A percentile compares a stretch with the other conserved stretches of the same genome.
These are phyloP conservation scores for Anguilla marmorata DNA, from an alignment of 2,797 vertebrate genomes.

Conservation along the genomic window DNA sequence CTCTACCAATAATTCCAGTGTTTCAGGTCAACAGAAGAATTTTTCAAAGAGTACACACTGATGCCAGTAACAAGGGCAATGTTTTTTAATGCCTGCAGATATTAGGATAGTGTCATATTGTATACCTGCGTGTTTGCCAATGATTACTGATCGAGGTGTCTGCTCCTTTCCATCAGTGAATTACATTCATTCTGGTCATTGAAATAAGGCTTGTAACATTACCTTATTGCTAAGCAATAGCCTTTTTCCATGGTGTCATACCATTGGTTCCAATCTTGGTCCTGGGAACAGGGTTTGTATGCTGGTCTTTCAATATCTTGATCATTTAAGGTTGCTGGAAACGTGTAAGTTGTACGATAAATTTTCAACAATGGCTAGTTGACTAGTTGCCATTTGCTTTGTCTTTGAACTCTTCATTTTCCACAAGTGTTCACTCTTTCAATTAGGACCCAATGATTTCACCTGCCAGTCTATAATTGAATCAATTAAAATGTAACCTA, in stretches of 20 bases:
- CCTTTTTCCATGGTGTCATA: background rate
- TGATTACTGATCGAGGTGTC: background rate
- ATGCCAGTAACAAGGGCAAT: background rate
- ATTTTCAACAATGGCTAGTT: too few species aligned
- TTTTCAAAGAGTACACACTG: background rate
- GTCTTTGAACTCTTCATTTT: too few species aligned
- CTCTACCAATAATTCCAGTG: background rate
- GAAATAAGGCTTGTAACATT: background rate
- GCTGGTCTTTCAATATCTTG: too few species aligned
- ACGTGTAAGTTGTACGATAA: too few species aligned
- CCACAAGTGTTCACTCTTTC: too few species aligned
- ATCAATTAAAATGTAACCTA: background rate
- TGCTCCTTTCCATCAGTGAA: background rate
- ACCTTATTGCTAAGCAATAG: background rate
- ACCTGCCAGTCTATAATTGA: background rate
- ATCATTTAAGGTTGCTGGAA: too few species aligned
- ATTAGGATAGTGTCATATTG: background rate
- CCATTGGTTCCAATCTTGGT: background rate
- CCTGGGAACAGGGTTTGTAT: too few species aligned
- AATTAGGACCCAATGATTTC: too few species aligned
- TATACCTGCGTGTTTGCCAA: background rate
- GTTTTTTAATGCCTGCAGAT: background rate
- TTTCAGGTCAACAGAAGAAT: background rate
- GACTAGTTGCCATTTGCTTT: too few species aligned
- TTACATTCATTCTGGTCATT: background rate